Evolutionary conservation across 2,113 vertebrate genomes (phyloP), one percentile per base, ranked within the genome.

Genomic region (Manacus vitellinus): DNA sequence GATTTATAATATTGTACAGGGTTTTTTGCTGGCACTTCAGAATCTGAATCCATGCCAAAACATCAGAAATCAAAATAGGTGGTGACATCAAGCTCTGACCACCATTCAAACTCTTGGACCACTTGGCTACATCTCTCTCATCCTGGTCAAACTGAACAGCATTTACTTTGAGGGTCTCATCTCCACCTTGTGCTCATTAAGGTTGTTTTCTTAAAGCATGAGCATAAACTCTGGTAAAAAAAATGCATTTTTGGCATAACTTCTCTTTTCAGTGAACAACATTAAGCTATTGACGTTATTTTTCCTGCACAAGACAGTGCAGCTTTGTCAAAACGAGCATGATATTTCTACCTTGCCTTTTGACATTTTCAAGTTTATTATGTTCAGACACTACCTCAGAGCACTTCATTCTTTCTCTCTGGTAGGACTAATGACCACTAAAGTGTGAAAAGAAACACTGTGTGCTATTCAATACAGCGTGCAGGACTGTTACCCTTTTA

Each of bases 361-460:
- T 91, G 85, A 86, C 72, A 88, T 94, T 95, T 93, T 79, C 59
- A 59, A 56, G 75, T 81, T 93, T 71, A 85, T 80, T 67, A 65
- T 31, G 65, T 77, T 92, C 92, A 88, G 51, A 17, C 4, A 47
- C 63, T 80, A 88, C 72, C 61, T 74, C 83, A 86, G 74, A 92
- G 72, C 72, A 84, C 63, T 92, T 88, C 10, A 44, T 63, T 92
- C 44, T 39, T 90, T 20, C 92, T 65, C 65, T 71, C 67, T 67
- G 44, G 31, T n/a, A 86, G 47, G 56, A 77, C 81, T 88, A 88
- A 80, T 80, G 68, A 90, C 68, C 47, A 88, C 88, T 47, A 92
- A 90, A 94, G 61, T 20, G 31, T 41, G 12, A 47, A 77, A 88
- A 80, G 68, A 58, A 90, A 56, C 49, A 59, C 63, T 31, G 17